phyloP scores from a whole-genome alignment of 53 echinoderm and acorn worm genomes.

The Astropecten irregularis region DNA sequence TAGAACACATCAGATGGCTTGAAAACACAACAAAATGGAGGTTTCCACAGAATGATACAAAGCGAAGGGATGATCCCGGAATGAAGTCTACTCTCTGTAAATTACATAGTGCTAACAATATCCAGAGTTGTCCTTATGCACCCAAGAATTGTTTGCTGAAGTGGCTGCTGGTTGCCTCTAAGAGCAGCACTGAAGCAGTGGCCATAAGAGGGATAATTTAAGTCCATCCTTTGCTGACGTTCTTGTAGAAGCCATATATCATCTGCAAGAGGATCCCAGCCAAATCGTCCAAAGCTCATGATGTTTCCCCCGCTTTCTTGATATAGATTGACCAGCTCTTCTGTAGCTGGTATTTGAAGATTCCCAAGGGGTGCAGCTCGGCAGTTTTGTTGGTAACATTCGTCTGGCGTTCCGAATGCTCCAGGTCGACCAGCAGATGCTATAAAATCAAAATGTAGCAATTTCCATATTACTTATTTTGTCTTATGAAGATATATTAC shows the following conservation, averaged over 20 bases:
- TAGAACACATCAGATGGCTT: no score
- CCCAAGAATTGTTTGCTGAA: conserved; percentile 17
- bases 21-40: no score
- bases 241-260: not conserved
- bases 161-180: conserved; percentile 2
- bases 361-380: not conserved
- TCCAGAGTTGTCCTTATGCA: conserved; percentile 22
- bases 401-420: conserved; percentile 3
- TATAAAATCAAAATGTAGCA: not conserved
- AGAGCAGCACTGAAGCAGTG: conserved; percentile 2
- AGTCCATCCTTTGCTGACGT: conserved; percentile 9
- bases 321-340: conserved; percentile 10
- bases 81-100: not conserved
- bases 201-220: not conserved
- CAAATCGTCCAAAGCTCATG: not conserved
- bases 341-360: conserved; percentile 6
- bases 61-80: no score
- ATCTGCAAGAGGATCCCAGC: conserved; percentile 12
- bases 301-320: conserved; percentile 6
- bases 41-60: no score
- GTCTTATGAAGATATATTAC: no score
- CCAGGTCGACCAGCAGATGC: conserved; percentile 11
- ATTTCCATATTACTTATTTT: no score
- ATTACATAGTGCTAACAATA: conserved; percentile 13
- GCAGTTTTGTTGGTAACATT: conserved; percentile 10